These are phyloP conservation scores for Calycopis cecrops DNA, from an alignment of 1,140 invertebrate genomes.

Conservation along the genomic window DNA sequence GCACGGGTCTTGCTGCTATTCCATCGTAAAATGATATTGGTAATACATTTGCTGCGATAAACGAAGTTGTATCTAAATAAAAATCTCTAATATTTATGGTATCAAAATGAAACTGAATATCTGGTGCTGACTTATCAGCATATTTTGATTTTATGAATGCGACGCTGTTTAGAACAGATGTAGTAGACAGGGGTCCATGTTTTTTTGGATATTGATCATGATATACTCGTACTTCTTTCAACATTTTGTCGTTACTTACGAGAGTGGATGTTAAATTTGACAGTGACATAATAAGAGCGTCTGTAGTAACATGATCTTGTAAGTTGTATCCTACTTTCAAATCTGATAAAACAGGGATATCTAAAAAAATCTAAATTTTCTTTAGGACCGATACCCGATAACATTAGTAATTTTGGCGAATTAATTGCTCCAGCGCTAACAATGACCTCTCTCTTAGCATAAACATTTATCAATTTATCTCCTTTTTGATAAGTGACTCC, in stretches of 20 bases:
- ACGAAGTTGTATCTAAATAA: conserved; percentile 67
- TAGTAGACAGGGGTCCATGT: conserved; percentile 64
- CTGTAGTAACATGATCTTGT: conserved; percentile 54
- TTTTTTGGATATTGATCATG: conserved; percentile 40
- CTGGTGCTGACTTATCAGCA: conserved; percentile 69
- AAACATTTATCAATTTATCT: conserved; percentile 57
- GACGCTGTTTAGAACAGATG: conserved; percentile 65
- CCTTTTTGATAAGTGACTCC: conserved; percentile 80
- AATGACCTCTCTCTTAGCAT: conserved; percentile 36
- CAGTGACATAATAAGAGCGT: conserved; percentile 65
- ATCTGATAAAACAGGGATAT: conserved; percentile 31
- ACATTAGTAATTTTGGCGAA: conserved; percentile 36
- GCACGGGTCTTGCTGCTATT: no score
- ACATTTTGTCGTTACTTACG: conserved; percentile 52
- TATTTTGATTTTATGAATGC: conserved; percentile 75
- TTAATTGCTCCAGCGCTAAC: conserved; percentile 33
- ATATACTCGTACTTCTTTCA: conserved; percentile 72
- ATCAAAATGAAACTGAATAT: conserved; percentile 81
- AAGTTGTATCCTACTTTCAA: conserved; percentile 37
- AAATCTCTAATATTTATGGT: conserved; percentile 65
- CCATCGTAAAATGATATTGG: no score
- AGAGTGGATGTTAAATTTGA: conserved; percentile 68
- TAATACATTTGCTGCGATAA: no score
- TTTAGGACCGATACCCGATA: conserved; percentile 38
- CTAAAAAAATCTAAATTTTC: conserved; percentile 29